Conservation (phyloP, 2,888 invertebrate genomes). For the Dynastes tityus region DNA sequence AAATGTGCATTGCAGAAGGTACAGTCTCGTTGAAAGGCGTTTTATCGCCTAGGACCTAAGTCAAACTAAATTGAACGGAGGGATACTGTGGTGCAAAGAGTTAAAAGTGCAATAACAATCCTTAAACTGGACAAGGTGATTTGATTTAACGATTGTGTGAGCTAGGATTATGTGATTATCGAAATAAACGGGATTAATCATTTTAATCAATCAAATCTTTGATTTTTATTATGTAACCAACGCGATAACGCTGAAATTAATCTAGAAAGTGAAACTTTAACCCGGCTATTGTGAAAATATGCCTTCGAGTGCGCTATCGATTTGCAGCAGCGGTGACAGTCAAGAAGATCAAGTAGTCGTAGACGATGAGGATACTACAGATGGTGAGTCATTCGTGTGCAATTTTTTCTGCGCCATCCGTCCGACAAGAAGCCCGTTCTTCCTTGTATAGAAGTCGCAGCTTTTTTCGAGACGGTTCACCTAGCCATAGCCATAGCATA, state of each 20-base stretch:
- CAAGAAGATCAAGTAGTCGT: slow-evolving; percentile 34
- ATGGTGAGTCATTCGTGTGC: slow-evolving; percentile 38
- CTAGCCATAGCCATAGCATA: background rate
- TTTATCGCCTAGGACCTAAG: background rate
- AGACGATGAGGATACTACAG: slow-evolving; percentile 42
- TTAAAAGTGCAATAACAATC: too few relatives aligned
- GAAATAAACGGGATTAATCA: too few relatives aligned
- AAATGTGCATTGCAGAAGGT: slow-evolving; percentile 30
- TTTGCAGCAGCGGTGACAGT: slow-evolving; percentile 13
- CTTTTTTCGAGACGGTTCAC: background rate
- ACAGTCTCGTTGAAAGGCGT: background rate
- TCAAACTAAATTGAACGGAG: too few relatives aligned
- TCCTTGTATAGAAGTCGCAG: slow-evolving; percentile 22
- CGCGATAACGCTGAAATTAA: background rate
- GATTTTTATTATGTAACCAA: too few relatives aligned
- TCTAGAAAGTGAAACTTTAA: background rate
- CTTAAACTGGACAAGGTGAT: too few relatives aligned
- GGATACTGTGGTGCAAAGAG: background rate
- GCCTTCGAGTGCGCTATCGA: slow-evolving; percentile 35
- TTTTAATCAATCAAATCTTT: too few relatives aligned
- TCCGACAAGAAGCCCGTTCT: background rate
- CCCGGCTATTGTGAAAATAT: slow-evolving; percentile 14
- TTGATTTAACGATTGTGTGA: too few relatives aligned
- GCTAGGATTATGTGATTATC: too few relatives aligned
- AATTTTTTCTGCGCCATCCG: slow-evolving; percentile 10